These are phyloP conservation scores for Lycaon pictus DNA, from an alignment of 2,113 vertebrate species.

Conservation along the genomic window DNA sequence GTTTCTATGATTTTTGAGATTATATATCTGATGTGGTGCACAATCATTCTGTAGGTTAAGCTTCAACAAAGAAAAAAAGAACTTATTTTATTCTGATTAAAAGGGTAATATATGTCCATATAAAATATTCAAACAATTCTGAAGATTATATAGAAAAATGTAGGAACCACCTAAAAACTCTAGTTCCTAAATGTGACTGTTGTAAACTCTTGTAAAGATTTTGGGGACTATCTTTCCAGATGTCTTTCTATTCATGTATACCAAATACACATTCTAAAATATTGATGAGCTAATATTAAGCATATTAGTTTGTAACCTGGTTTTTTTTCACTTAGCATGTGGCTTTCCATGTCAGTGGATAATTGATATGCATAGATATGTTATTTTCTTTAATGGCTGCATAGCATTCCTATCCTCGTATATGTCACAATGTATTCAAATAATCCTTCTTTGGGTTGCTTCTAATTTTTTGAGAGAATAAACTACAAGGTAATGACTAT, in stretches of 20 bases:
- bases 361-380: not conserved
- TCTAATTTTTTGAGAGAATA: not conserved
- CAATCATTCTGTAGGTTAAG: slow-evolving; percentile 4
- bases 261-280: not conserved
- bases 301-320: not conserved
- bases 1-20: not conserved
- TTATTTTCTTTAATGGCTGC: not conserved
- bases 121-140: slow-evolving; percentile 42
- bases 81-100: slow-evolving; percentile 15
- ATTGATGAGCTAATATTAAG: not conserved
- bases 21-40: not conserved
- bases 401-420: not conserved
- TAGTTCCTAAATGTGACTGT: not conserved
- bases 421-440: not conserved
- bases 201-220: not conserved
- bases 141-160: not conserved
- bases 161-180: not conserved
- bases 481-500: not conserved
- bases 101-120: not conserved
- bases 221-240: not conserved
- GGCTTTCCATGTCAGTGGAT: not conserved
- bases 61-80: not conserved
- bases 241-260: not conserved
- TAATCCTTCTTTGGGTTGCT: not conserved
- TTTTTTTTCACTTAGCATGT: slow-evolving; percentile 18